Conservation (phyloP, 2,888 invertebrate species). For the Cantharis lateralis region DNA sequence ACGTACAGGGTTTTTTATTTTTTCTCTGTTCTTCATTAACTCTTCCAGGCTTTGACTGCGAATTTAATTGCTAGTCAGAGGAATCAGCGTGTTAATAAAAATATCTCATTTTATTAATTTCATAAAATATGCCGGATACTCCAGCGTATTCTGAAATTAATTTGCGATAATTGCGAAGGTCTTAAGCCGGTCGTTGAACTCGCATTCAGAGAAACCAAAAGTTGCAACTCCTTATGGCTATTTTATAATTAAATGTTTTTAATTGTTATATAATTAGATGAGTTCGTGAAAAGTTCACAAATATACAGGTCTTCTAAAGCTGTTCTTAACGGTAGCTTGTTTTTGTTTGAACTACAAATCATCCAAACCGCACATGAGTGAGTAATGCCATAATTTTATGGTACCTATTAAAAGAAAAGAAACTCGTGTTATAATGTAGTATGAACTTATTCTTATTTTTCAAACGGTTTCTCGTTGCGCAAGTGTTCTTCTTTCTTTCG, state of each 20-base stretch:
- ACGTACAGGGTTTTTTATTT: background rate
- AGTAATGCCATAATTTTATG: background rate
- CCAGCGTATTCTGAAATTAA: background rate
- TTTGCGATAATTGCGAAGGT: background rate
- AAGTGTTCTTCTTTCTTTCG: too few species aligned
- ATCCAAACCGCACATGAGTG: background rate
- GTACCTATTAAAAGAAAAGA: background rate
- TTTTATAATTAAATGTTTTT: background rate
- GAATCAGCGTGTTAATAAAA: background rate
- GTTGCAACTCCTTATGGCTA: background rate
- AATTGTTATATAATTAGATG: conserved; percentile 2
- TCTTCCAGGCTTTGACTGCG: background rate
- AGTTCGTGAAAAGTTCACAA: background rate
- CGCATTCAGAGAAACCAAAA: background rate
- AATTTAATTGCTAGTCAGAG: background rate
- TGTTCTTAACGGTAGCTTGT: background rate
- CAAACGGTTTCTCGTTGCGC: background rate
- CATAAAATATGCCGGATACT: background rate
- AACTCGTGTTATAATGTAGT: background rate
- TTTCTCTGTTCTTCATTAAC: background rate
- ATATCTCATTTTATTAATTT: background rate
- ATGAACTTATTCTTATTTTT: background rate
- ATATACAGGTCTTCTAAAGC: background rate
- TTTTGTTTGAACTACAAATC: background rate
- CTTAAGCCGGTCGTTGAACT: background rate